Evolutionary conservation across 2,888 invertebrate species (phyloP).

Genomic region (Magallana nippona): DNA sequence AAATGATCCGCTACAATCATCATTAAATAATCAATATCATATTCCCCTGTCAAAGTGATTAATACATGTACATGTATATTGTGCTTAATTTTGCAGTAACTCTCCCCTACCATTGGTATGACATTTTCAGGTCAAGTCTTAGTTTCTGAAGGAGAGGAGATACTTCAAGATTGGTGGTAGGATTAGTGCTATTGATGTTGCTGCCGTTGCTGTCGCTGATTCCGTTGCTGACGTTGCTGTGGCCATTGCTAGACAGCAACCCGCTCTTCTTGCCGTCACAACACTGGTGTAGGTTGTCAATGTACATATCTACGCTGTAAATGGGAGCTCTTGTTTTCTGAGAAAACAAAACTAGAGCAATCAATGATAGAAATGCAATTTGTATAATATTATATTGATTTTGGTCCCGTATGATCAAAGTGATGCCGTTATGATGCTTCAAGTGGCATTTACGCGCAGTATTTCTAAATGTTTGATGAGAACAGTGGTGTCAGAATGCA

Average conservation of each 20-base stretch:
- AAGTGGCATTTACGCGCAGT: too few species aligned
- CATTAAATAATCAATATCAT: too few species aligned
- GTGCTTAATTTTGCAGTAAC: too few species aligned
- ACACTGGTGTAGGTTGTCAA: slow-evolving; percentile 64
- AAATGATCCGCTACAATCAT: too few species aligned
- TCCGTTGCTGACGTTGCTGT: not conserved
- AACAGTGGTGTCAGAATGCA: not conserved
- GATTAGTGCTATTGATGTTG: too few species aligned
- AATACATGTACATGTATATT: too few species aligned
- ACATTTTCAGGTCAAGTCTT: slow-evolving; percentile 90
- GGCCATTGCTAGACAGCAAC: not conserved
- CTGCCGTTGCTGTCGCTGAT: not conserved
- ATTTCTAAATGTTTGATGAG: not conserved
- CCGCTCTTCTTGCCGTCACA: slow-evolving; percentile 47
- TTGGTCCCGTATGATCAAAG: not conserved
- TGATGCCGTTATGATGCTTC: not conserved
- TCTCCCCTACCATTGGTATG: slow-evolving; percentile 89
- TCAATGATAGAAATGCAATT: not conserved
- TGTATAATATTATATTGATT: not conserved
- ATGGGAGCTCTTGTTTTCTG: slow-evolving; percentile 70
- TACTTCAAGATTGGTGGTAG: slow-evolving; percentile 88
- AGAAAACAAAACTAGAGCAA: slow-evolving; percentile 31
- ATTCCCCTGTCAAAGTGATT: too few species aligned
- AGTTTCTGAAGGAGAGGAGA: slow-evolving; percentile 93
- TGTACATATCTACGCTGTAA: slow-evolving; percentile 67